Evolutionary conservation across 2,888 invertebrate species (phyloP).

Genomic region (Dexiosoma caninum): DNA sequence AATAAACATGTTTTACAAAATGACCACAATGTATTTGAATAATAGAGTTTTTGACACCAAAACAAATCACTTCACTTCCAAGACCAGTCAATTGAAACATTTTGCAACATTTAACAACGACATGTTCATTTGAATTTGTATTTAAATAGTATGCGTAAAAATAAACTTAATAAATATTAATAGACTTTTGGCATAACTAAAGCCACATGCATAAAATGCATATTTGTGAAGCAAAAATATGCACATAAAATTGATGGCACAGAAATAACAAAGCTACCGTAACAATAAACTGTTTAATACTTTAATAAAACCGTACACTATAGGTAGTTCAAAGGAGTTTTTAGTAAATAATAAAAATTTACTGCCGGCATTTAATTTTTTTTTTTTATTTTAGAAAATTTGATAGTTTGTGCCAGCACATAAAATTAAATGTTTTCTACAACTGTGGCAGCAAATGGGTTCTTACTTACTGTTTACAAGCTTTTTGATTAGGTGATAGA

Average conservation of each 20-base stretch:
- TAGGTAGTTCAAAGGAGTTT: neutral
- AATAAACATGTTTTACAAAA: constrained; percentile 35
- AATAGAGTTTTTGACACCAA: constrained; percentile 49
- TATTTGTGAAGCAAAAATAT: constrained; percentile 13
- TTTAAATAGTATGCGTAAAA: constrained; percentile 25
- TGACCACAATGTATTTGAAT: constrained; percentile 38
- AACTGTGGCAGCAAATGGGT: too few species aligned
- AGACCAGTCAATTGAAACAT: constrained; percentile 26
- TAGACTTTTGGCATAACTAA: constrained; percentile 2
- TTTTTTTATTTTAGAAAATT: too few species aligned
- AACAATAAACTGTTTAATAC: neutral
- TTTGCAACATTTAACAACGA: neutral
- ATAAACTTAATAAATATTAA: constrained; percentile 12
- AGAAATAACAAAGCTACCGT: neutral
- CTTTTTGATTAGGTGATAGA: too few species aligned
- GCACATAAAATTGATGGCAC: neutral
- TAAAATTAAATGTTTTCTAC: neutral
- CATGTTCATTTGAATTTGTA: constrained; percentile 1
- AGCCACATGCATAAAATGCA: neutral
- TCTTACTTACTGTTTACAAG: too few species aligned
- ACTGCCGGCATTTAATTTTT: neutral
- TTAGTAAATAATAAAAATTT: neutral
- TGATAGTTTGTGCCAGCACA: too few species aligned
- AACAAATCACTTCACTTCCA: constrained; percentile 36
- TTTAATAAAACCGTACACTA: neutral